phyloP scores from a whole-genome alignment of 2,113 vertebrate species.

The Manacus vitellinus region DNA sequence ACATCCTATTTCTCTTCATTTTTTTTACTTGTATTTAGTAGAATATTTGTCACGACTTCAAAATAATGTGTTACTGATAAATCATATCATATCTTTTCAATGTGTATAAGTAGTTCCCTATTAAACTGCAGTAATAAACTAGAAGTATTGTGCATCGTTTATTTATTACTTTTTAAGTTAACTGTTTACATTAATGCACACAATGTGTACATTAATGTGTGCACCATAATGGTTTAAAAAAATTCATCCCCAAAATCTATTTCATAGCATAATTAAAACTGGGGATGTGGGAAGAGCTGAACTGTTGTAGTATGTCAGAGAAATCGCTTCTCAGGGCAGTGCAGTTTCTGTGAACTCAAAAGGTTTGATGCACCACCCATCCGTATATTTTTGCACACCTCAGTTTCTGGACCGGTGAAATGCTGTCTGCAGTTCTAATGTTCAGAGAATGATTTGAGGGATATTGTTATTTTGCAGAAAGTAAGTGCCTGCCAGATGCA shows the following conservation, averaged over 20 bases:
- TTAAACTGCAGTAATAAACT: neutral
- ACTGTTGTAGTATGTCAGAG: neutral
- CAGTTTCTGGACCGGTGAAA: neutral
- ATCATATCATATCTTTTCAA: neutral
- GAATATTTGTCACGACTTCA: neutral
- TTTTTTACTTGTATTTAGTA: neutral
- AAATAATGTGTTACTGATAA: neutral
- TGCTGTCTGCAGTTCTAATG: neutral
- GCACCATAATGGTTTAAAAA: neutral
- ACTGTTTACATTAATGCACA: neutral
- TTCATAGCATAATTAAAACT: neutral
- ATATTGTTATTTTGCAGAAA: neutral
- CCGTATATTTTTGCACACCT: neutral
- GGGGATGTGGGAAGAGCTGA: neutral
- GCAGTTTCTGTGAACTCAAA: neutral
- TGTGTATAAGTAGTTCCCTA: neutral
- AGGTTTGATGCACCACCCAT: neutral
- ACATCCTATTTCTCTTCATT: neutral
- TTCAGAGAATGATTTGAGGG: neutral
- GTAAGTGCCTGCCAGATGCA: neutral
- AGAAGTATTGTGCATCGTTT: neutral
- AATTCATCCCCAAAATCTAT: neutral
- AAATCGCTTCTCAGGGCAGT: neutral
- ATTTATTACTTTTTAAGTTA: neutral
- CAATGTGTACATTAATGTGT: neutral